These are phyloP conservation scores for Carabus problematicus DNA, from an alignment of 2,888 invertebrate species.

Conservation along the genomic window DNA sequence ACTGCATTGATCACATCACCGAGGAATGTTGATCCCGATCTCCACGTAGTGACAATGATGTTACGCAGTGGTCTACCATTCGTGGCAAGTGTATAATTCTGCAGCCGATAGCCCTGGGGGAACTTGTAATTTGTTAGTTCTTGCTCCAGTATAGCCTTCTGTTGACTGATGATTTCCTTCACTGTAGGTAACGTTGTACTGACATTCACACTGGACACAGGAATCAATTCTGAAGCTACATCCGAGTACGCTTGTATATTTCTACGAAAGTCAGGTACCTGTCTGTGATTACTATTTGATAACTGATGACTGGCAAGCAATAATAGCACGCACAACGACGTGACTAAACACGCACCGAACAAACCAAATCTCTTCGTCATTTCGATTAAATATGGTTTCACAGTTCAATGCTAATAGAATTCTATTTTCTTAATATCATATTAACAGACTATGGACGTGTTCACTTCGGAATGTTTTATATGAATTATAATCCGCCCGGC, in stretches of 20 bases:
- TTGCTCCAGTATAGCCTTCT: conserved; percentile 62
- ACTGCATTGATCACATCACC: conserved; percentile 84
- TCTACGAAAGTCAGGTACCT: conserved; percentile 45
- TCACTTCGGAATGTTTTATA: too few species aligned
- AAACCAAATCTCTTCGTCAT: conserved; percentile 46
- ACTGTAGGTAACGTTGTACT: conserved; percentile 57
- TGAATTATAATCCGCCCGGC: too few species aligned
- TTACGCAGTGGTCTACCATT: conserved; percentile 78
- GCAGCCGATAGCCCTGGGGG: conserved; percentile 66
- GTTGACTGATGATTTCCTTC: conserved; percentile 65
- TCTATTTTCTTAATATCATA: too few species aligned
- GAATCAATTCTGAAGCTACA: conserved; percentile 44
- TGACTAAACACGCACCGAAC: conserved; percentile 45
- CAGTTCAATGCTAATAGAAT: too few species aligned
- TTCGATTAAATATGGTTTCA: background rate
- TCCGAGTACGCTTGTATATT: conserved; percentile 45
- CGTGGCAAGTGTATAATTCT: conserved; percentile 73
- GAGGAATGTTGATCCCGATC: conserved; percentile 89
- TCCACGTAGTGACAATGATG: conserved; percentile 86
- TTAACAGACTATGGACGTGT: too few species aligned
- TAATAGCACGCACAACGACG: conserved; percentile 45
- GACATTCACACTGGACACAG: conserved; percentile 19
- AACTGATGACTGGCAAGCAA: conserved; percentile 43
- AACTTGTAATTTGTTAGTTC: conserved; percentile 70
- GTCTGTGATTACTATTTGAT: conserved; percentile 43